Conservation (phyloP, 2,888 invertebrate genomes). For the Dendrolimus pini region DNA sequence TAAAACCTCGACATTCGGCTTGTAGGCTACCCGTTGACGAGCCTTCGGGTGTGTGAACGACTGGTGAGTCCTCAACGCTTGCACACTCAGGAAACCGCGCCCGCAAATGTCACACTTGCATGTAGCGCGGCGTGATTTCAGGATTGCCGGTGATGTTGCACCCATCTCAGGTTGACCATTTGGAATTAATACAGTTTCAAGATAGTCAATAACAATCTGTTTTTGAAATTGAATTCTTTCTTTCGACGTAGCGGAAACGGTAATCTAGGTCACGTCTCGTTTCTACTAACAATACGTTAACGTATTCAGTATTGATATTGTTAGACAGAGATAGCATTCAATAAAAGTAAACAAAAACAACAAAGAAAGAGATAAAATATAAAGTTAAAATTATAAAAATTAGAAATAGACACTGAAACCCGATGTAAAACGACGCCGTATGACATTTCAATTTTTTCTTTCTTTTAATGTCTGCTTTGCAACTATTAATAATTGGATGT, state of each 20-base stretch:
- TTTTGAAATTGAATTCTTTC: neutral
- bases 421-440: neutral
- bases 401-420: neutral
- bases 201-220: too few relatives aligned
- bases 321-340: neutral
- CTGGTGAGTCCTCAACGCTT: slow-evolving; percentile 36
- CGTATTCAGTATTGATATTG: neutral
- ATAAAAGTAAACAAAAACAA: neutral
- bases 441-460: neutral
- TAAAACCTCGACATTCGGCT: slow-evolving; percentile 10
- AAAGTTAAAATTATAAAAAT: neutral
- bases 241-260: neutral
- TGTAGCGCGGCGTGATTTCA: slow-evolving; percentile 28
- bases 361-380: neutral
- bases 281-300: neutral
- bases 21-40: slow-evolving; percentile 5
- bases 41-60: slow-evolving; percentile 20
- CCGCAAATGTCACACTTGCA: slow-evolving; percentile 42
- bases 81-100: slow-evolving; percentile 29
- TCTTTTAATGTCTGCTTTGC: neutral
- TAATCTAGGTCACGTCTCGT: neutral
- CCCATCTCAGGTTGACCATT: slow-evolving; percentile 33
- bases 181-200: neutral
- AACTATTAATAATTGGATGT: too few relatives aligned
- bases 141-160: slow-evolving; percentile 32